Evolutionary conservation across 2,888 invertebrate genomes (phyloP).

Genomic region (Drosophila antonietae): DNA sequence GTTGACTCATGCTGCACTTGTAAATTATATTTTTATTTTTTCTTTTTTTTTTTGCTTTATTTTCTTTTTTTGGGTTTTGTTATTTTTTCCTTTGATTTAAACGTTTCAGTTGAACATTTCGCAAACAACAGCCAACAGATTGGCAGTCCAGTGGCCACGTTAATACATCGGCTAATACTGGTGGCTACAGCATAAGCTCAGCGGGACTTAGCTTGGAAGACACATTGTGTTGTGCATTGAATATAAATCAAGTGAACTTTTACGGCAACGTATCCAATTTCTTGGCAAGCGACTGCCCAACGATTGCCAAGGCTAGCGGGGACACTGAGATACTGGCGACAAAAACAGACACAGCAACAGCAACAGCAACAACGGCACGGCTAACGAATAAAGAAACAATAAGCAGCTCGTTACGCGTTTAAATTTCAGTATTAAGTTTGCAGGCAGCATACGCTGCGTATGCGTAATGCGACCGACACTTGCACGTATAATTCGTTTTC

Average conservation of each 20-base stretch:
- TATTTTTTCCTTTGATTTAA: slow-evolving; percentile 2
- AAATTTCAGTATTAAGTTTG: slow-evolving; percentile 50
- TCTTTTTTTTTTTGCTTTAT: not conserved
- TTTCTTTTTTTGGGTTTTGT: not conserved
- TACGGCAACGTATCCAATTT: slow-evolving; percentile 61
- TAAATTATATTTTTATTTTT: slow-evolving; percentile 3
- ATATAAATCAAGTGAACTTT: slow-evolving; percentile 68
- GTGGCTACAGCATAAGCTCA: slow-evolving; percentile 34
- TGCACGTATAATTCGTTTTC: slow-evolving; percentile 47
- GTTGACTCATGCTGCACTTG: slow-evolving; percentile 57
- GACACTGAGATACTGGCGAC: slow-evolving; percentile 24
- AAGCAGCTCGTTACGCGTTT: slow-evolving; percentile 56
- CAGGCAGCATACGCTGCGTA: slow-evolving; percentile 61
- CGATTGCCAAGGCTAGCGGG: slow-evolving; percentile 51
- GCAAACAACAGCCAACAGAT: slow-evolving; percentile 15
- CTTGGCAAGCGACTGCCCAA: slow-evolving; percentile 50
- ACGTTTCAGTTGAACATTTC: slow-evolving; percentile 13
- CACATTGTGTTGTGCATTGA: slow-evolving; percentile 64
- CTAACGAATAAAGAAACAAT: slow-evolving; percentile 41
- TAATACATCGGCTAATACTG: slow-evolving; percentile 59
- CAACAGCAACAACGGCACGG: not conserved
- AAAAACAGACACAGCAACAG: slow-evolving; percentile 3
- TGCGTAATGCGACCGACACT: slow-evolving; percentile 59
- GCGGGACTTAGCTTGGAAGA: slow-evolving; percentile 47
- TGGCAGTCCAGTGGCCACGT: slow-evolving; percentile 36